These are phyloP conservation scores for Drosophila longiperda DNA, from an alignment of 2,888 invertebrate genomes.

Conservation along the genomic window DNA sequence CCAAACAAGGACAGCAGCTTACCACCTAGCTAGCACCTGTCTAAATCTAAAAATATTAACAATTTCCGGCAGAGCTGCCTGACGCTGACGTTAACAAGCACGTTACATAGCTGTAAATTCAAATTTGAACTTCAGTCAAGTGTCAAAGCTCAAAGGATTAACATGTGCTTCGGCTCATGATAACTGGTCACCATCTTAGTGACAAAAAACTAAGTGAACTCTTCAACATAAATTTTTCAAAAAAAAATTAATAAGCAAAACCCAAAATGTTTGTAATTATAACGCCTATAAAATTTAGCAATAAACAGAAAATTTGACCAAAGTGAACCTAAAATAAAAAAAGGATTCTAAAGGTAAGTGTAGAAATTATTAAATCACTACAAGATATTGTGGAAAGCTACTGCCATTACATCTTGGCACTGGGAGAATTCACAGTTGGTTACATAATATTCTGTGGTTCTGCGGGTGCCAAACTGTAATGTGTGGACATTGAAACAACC, in stretches of 20 bases:
- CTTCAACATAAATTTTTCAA: background rate
- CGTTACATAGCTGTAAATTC: slow-evolving; percentile 75
- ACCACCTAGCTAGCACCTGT: slow-evolving; percentile 57
- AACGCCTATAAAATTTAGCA: background rate
- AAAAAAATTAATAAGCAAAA: background rate
- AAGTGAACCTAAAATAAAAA: background rate
- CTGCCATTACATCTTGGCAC: slow-evolving; percentile 84
- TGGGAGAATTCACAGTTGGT: slow-evolving; percentile 86
- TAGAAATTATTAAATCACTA: background rate
- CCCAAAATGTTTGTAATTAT: background rate
- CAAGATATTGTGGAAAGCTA: slow-evolving; percentile 3
- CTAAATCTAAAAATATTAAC: slow-evolving; percentile 75
- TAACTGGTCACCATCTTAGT: slow-evolving; percentile 15
- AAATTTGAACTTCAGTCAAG: slow-evolving; percentile 83
- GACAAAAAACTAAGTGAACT: slow-evolving; percentile 20
- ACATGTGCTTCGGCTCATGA: slow-evolving; percentile 80
- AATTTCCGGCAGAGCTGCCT: slow-evolving; percentile 63
- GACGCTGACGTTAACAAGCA: slow-evolving; percentile 45
- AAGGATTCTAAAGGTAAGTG: slow-evolving; percentile 17
- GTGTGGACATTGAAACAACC: slow-evolving; percentile 39
- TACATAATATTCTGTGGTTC: slow-evolving; percentile 84
- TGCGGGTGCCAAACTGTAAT: slow-evolving; percentile 85
- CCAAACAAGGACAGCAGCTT: slow-evolving; percentile 71
- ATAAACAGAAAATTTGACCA: background rate
- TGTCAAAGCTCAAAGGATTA: slow-evolving; percentile 84